phyloP scores from a whole-genome alignment of 1,140 invertebrate species.

The Epicauta chinensis region DNA sequence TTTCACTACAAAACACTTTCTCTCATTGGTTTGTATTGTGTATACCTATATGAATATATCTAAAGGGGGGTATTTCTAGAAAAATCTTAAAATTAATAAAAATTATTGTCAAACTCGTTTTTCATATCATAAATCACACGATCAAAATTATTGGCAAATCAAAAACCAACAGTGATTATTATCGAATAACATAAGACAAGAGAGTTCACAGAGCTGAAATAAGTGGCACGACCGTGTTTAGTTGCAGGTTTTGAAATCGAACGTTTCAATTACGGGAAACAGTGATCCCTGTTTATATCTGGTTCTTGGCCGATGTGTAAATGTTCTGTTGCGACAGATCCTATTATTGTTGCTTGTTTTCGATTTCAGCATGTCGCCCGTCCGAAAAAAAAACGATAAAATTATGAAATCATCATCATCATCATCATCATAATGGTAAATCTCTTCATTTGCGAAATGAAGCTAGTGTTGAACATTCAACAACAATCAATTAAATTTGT shows the following conservation, averaged over 20 bases:
- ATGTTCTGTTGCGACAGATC: constrained; percentile 11
- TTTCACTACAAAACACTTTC: constrained; percentile 23
- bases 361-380: not conserved
- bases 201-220: not conserved
- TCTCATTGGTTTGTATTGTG: constrained; percentile 6
- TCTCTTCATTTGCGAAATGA: too few species aligned
- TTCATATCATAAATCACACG: too few species aligned
- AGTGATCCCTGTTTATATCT: constrained; percentile 7
- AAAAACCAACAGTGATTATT: too few species aligned
- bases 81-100: too few species aligned
- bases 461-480: too few species aligned
- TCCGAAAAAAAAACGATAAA: not conserved
- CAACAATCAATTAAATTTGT: not conserved
- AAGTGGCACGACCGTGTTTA: constrained; percentile 2
- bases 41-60: too few species aligned
- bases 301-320: too few species aligned
- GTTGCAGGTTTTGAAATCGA: constrained; percentile 11
- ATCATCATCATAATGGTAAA: too few species aligned
- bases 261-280: constrained; percentile 9
- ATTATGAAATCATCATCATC: too few species aligned
- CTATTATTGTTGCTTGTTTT: constrained; percentile 5
- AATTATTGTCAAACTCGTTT: not conserved
- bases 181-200: too few species aligned
- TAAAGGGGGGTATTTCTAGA: too few species aligned
- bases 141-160: too few species aligned